Base-by-base conservation (phyloP, 2,113 vertebrate genomes). In the Triplophysa tibetana region DNA sequence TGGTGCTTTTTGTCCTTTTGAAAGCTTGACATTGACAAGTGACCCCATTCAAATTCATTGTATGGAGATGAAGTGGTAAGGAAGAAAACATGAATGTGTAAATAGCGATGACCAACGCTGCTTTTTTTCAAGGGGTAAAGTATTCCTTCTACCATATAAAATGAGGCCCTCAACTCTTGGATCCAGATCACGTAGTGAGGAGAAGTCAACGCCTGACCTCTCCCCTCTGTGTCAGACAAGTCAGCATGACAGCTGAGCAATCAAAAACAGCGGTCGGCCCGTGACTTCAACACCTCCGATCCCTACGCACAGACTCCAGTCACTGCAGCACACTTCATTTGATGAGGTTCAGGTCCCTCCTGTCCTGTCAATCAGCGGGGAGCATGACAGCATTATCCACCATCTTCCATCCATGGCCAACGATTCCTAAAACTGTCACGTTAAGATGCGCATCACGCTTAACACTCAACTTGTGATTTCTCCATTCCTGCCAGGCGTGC, bases 141-240 rank as follows among this genome's bases (percentile, higher is more conserved):
- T 21, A 9, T 21, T 58, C 8, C n/a, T 3, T 76, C 65, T 65
- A 52, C 24, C 74, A 38, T 17, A 26, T 54, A 29, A 65, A 64
- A 45, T 7, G 29, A 33, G 33, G 24, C 12, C 78, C 19, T 73
- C 45, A 41, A 73, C 19, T 64, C n/a, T 58, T 24, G 60, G 33
- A 80, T 54, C 23, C 78, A 73, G 69, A 80, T 73, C 78, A 80
- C 69, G 78, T 72, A 73, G 78, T 26, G 43, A 19, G 21, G 38
- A 52, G 64, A 80, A 80, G 69, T 73, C 68, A 73, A 64, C 65
- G 61, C 33, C 69, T 84, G 88, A 89, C 77, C 68, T 87, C 88
- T 82, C 48, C 84, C 85, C 83, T 50, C 33, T 75, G 77, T 86
- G 88, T 85, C 88, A 88, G 80, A 70, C 50, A 84, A 81, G 84